phyloP scores from a whole-genome alignment of 2,797 vertebrate species.

The Urosaurus nigricauda region DNA sequence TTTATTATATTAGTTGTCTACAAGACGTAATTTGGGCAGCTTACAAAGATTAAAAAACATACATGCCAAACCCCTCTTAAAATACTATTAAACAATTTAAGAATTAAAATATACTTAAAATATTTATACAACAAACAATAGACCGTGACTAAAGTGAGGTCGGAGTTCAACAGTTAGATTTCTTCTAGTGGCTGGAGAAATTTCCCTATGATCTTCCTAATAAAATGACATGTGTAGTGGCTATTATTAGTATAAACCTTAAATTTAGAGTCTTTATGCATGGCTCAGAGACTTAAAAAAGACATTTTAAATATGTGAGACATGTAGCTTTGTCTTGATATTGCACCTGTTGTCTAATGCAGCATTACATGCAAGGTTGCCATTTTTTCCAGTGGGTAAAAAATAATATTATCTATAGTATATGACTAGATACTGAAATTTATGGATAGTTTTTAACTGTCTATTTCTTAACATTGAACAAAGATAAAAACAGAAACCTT shows the following conservation, averaged over 20 bases:
- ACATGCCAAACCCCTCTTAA: too few species aligned
- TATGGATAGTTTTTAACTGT: background rate
- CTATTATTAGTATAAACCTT: conserved; percentile 18
- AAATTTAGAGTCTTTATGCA: background rate
- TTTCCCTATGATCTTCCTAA: background rate
- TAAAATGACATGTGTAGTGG: background rate
- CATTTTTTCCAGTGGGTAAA: background rate
- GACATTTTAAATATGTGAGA: background rate
- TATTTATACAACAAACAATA: too few species aligned
- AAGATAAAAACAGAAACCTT: background rate
- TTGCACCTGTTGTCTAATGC: background rate
- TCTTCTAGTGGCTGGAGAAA: too few species aligned
- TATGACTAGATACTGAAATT: background rate
- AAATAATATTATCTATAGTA: background rate
- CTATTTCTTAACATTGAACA: background rate
- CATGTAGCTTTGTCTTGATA: background rate
- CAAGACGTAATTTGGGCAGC: too few species aligned
- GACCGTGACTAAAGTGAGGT: too few species aligned
- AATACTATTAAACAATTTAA: too few species aligned
- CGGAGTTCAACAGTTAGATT: too few species aligned
- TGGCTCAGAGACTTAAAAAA: background rate
- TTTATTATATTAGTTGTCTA: background rate
- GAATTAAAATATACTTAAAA: too few species aligned
- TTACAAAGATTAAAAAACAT: too few species aligned
- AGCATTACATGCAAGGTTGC: background rate